These are phyloP conservation scores for Brachyhypopomus gauderio DNA, from an alignment of 2,113 vertebrate species.

Conservation along the genomic window DNA sequence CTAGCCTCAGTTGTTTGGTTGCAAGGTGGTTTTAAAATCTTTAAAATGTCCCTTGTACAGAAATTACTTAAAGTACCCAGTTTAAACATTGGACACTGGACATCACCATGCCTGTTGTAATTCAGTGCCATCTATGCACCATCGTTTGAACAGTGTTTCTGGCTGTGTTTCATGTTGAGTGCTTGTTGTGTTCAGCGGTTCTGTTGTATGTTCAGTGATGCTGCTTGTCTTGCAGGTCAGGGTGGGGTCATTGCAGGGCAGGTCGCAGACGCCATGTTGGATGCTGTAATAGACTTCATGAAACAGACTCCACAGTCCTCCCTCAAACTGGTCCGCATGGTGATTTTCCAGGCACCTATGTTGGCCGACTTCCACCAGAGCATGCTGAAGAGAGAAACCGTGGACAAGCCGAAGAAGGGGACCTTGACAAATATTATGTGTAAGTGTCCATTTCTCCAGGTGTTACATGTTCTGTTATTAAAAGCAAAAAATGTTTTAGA, in stretches of 20 bases:
- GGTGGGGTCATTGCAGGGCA: slow-evolving; percentile 58
- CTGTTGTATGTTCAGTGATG: not conserved
- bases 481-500: no score
- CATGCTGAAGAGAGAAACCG: slow-evolving; percentile 61
- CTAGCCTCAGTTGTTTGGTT: no score
- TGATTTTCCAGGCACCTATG: slow-evolving; percentile 71
- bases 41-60: no score
- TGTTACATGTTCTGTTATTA: no score
- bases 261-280: slow-evolving; percentile 75
- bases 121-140: no score
- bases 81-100: no score
- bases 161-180: no score
- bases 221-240: slow-evolving; percentile 61
- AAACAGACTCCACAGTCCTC: slow-evolving; percentile 44
- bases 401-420: slow-evolving; percentile 25
- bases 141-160: no score
- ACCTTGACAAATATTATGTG: slow-evolving; percentile 51
- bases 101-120: no score
- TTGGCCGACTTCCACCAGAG: slow-evolving; percentile 66
- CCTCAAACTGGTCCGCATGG: slow-evolving; percentile 64
- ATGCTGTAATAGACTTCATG: slow-evolving; percentile 65
- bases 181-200: no score
- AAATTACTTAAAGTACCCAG: no score
- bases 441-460: slow-evolving; percentile 39
- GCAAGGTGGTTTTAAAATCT: no score